Evolutionary conservation across 2,797 vertebrate species (phyloP).

Genomic region (Pagetopsis macropterus): DNA sequence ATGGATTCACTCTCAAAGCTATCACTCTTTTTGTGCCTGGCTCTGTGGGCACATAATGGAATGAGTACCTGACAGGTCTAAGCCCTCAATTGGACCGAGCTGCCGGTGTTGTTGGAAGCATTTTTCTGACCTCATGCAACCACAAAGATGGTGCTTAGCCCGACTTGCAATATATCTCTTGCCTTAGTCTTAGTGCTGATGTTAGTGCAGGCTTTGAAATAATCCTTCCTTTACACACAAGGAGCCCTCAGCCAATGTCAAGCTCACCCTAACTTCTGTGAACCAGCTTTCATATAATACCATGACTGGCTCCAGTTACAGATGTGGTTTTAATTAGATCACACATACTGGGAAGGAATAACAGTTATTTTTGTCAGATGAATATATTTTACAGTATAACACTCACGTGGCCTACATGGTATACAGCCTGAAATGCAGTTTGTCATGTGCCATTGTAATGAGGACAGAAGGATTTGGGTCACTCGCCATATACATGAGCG

Average conservation of each 20-base stretch:
- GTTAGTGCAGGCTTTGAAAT: conserved; percentile 70
- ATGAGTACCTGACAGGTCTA: conserved; percentile 67
- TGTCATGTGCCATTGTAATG: conserved; percentile 36
- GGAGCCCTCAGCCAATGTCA: conserved; percentile 70
- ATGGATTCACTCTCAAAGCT: conserved; percentile 63
- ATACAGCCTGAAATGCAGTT: conserved; percentile 28
- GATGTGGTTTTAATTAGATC: conserved; percentile 63
- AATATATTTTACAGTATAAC: not conserved
- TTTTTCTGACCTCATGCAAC: conserved; percentile 73
- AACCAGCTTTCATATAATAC: conserved; percentile 63
- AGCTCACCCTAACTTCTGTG: conserved; percentile 44
- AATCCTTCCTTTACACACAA: conserved; percentile 68
- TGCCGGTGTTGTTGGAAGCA: conserved; percentile 69
- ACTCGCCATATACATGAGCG: conserved; percentile 28
- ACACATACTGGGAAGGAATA: conserved; percentile 31
- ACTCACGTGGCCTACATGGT: not conserved
- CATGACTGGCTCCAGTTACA: conserved; percentile 53
- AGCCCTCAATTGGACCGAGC: conserved; percentile 60
- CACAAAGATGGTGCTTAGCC: conserved; percentile 56
- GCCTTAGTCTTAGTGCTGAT: conserved; percentile 51
- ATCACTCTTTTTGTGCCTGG: conserved; percentile 54
- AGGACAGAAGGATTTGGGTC: conserved; percentile 52
- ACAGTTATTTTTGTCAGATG: conserved; percentile 7
- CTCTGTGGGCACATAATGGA: conserved; percentile 58
- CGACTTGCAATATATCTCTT: conserved; percentile 49